Percentiles rank a stretch among this genome's conserved stretches.
Evolutionary conservation across 2,797 vertebrate species (phyloP).

Genomic region (Aeoliscus strigatus): DNA sequence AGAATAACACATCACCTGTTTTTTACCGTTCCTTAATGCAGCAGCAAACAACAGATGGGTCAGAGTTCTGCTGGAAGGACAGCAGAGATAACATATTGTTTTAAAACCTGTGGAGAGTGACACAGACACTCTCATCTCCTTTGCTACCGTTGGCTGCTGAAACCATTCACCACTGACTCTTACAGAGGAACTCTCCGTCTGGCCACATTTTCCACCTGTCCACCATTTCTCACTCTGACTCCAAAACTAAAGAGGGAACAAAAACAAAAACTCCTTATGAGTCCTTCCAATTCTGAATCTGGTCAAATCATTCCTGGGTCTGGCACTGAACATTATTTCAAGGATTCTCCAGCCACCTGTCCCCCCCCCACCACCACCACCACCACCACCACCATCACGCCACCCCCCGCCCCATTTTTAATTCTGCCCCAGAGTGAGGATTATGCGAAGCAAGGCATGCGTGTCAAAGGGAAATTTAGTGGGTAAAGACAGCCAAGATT

Average conservation of each 20-base stretch:
- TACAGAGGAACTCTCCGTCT: constrained; percentile 49
- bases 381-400: constrained; percentile 68
- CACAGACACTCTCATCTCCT: constrained; percentile 68
- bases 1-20: too few species aligned
- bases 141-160: constrained; percentile 45
- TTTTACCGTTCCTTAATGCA: too few species aligned
- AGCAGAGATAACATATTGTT: too few species aligned
- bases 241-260: constrained; percentile 61
- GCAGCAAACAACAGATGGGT: too few species aligned
- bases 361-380: constrained; percentile 69
- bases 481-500: constrained; percentile 83
- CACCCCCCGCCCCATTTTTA: constrained; percentile 75
- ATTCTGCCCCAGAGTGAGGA: constrained; percentile 82
- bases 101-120: constrained; percentile 54
- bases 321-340: constrained; percentile 78
- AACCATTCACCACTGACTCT: constrained; percentile 66
- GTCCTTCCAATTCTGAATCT: constrained; percentile 68
- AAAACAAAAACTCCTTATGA: constrained; percentile 44
- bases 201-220: constrained; percentile 65
- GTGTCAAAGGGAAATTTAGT: constrained; percentile 86
- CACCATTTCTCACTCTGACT: constrained; percentile 60
- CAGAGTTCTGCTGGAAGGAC: too few species aligned
- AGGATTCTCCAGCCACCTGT: constrained; percentile 79
- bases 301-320: constrained; percentile 71
- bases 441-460: constrained; percentile 84